Percentiles rank a stretch among this genome's conserved stretches.
These are phyloP conservation scores for Polyodon spathula DNA, from an alignment of 2,113 vertebrate genomes.

Conservation along the genomic window DNA sequence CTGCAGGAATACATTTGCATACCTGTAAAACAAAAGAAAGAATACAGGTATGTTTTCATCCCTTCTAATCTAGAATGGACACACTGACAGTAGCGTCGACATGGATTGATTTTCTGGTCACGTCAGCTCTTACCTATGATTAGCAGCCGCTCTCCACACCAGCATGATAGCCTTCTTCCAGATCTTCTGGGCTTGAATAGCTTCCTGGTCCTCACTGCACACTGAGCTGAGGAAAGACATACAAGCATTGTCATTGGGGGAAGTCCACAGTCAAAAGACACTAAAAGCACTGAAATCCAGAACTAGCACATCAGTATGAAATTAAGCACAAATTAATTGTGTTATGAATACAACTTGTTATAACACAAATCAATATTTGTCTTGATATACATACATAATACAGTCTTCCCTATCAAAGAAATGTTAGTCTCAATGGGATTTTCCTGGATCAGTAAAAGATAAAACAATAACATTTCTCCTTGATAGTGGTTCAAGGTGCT, in stretches of 20 bases:
- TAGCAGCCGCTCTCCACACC: constrained; percentile 97
- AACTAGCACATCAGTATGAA: too few species aligned
- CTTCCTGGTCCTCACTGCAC: constrained; percentile 96
- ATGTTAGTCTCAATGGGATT: too few species aligned
- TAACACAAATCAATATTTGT: too few species aligned
- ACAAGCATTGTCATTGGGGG: not conserved
- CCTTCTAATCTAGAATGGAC: not conserved
- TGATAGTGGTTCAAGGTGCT: too few species aligned
- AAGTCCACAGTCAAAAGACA: not conserved
- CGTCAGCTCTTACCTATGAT: constrained; percentile 74
- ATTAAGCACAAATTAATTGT: too few species aligned
- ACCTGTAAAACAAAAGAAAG: constrained; percentile 54
- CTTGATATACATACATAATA: too few species aligned
- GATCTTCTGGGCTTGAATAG: constrained; percentile 96
- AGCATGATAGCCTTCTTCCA: constrained; percentile 99
- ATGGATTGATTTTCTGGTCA: too few species aligned
- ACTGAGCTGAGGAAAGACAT: constrained; percentile 68
- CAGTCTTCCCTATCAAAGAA: too few species aligned
- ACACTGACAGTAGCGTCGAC: not conserved
- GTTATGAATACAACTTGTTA: too few species aligned
- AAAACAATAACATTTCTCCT: too few species aligned
- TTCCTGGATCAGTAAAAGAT: too few species aligned
- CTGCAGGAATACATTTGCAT: constrained; percentile 95
- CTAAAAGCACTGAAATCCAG: not conserved
- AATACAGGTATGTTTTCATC: constrained; percentile 1